Percentiles rank a stretch among this genome's conserved stretches.
phyloP scores from a whole-genome alignment of 30 jellyfish, hydroid and myxozoan species.

The Cassiopea andromeda region DNA sequence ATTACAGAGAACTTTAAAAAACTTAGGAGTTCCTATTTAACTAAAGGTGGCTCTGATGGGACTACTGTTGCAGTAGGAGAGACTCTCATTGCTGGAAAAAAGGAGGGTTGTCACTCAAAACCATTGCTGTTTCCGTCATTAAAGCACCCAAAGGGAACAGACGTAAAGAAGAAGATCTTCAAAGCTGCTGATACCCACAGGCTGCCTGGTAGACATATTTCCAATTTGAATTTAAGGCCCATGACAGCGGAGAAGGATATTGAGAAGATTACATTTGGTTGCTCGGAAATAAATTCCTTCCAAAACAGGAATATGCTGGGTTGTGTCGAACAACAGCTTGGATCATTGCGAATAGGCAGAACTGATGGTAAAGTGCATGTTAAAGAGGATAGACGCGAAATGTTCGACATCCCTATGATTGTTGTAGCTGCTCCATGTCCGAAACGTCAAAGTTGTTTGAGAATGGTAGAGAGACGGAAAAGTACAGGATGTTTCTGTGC shows the following conservation, averaged over 20 bases:
- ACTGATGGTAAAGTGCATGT: no score
- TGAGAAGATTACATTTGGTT: neutral
- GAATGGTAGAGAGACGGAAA: no score
- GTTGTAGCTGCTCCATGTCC: conserved; percentile 1
- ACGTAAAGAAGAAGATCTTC: neutral
- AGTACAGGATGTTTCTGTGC: no score
- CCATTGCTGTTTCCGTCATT: neutral
- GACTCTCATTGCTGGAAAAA: neutral
- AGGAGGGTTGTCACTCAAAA: neutral
- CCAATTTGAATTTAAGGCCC: neutral
- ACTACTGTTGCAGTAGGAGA: neutral
- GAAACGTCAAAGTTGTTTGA: no score
- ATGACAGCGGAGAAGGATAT: neutral
- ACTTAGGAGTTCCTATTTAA: neutral
- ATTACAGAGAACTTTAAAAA: neutral
- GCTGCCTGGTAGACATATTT: no score
- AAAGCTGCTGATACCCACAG: neutral
- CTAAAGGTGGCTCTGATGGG: neutral
- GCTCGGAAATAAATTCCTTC: neutral
- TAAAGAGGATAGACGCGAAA: neutral
- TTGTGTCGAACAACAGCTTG: no score
- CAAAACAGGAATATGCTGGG: no score
- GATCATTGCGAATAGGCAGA: no score
- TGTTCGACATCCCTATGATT: neutral
- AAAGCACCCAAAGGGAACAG: neutral